Base-by-base conservation (phyloP, 2,113 vertebrate genomes). In the Tachysurus vachellii region DNA sequence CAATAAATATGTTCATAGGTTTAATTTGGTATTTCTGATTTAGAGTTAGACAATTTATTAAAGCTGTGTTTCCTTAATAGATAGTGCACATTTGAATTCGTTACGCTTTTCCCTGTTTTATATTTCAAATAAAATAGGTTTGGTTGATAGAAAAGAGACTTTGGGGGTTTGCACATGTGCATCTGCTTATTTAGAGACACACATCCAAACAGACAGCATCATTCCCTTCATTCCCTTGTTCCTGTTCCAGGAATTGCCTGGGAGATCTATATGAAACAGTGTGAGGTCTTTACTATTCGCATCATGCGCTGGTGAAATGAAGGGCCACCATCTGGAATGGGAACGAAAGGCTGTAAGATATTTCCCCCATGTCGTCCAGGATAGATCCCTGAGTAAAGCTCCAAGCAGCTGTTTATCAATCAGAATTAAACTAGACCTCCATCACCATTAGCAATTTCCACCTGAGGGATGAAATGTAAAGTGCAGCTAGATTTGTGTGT, bases 1-100 rank as follows among this genome's bases (percentile, higher is more conserved):
- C 73, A 89, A 87, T 89, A 88, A 91, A 91, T 91, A 88, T 91
- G 85, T 68, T 85, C n/a, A 89, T 88, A 89, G 86, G 86, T 89
- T 89, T 89, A 82, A 79, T 81, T 56, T 57, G 66, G 28, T 11
- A n/a, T 42, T 44, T 3, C 36, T 57, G 21, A 14, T n/a, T 28
- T 44, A 53, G 16, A 83, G 9, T n/a, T 68, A 84, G 28, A 4
- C n/a, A 36, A 59, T 73, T 73, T 19, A 84, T 8, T 76, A 23
- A 85, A 84, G 64, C 59, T 88, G 28, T 82, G 56, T 57, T 80
- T 28, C 16, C 28, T 50, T 13, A 88, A 16, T 28, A 75, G 77
- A 54, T 62, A 62, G 54, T 66, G 79, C 56, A 81, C 57, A 26
- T 75, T 75, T 75, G 71, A 9, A 42, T 5, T 61, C 23, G 59